phyloP scores from a whole-genome alignment of 1,140 invertebrate genomes.

The Pseudomyrmex dendroicus region DNA sequence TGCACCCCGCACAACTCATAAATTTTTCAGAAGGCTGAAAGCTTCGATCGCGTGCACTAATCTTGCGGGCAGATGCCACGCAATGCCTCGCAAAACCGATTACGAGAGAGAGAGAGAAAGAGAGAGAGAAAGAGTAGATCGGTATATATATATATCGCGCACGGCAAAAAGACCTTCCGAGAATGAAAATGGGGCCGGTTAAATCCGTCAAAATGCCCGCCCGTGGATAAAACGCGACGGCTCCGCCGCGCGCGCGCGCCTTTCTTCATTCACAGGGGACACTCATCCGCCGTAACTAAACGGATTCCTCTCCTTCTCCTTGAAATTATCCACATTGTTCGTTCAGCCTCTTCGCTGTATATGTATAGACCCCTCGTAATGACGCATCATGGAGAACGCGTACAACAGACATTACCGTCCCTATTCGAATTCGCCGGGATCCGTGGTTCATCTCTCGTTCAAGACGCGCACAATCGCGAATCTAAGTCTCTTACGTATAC shows the following conservation, averaged over 20 bases:
- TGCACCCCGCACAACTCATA: conserved; percentile 52
- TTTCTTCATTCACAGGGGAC: conserved; percentile 60
- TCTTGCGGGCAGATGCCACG: conserved; percentile 79
- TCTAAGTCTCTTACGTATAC: background rate
- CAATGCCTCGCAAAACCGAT: conserved; percentile 76
- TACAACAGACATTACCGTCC: background rate
- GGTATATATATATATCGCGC: conserved; percentile 47
- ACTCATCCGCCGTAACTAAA: conserved; percentile 70
- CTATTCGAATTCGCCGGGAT: conserved; percentile 2
- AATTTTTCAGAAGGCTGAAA: conserved; percentile 71
- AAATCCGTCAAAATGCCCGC: conserved; percentile 70
- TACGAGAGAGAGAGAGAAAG: conserved; percentile 38
- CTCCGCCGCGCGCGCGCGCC: background rate
- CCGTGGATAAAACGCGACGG: conserved; percentile 60
- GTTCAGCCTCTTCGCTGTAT: conserved; percentile 8
- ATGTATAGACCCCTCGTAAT: conserved; percentile 25
- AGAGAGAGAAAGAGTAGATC: conserved; percentile 11
- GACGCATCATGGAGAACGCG: conserved; percentile 3
- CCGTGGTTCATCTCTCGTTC: background rate
- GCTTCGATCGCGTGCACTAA: conserved; percentile 74
- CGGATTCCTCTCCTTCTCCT: conserved; percentile 60
- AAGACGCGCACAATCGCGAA: background rate
- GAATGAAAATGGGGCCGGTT: conserved; percentile 67
- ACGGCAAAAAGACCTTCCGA: conserved; percentile 61
- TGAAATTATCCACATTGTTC: conserved; percentile 56